A percentile compares a stretch with the other conserved stretches of the same genome.
phyloP scores from a whole-genome alignment of 2,797 vertebrate species.

The Bufotes viridis region DNA sequence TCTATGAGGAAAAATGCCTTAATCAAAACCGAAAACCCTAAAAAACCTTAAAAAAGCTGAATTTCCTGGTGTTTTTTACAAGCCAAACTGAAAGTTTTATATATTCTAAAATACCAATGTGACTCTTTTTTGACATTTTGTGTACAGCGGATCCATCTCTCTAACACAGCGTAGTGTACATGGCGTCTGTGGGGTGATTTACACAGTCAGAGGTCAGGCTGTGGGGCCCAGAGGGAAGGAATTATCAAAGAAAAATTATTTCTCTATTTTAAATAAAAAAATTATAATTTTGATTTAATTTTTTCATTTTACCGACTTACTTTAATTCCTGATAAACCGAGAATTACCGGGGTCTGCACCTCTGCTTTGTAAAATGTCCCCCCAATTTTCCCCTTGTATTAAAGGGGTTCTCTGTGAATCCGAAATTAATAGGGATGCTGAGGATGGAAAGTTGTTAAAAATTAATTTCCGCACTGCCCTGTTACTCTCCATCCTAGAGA shows the following conservation, averaged over 20 bases:
- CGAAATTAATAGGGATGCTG: neutral
- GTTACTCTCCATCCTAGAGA: neutral
- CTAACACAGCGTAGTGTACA: neutral
- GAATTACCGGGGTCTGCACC: neutral
- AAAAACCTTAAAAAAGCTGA: too few species aligned
- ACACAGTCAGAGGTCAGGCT: neutral
- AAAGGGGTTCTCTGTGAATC: neutral
- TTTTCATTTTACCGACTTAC: too few species aligned
- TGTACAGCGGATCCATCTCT: conserved; percentile 21
- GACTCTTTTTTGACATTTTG: neutral
- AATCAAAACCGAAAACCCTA: too few species aligned
- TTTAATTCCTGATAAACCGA: neutral
- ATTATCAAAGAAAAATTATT: neutral
- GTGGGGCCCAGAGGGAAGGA: neutral
- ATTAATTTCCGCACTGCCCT: neutral
- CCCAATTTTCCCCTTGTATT: neutral
- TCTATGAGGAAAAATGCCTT: too few species aligned
- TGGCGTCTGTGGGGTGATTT: neutral
- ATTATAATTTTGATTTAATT: too few species aligned
- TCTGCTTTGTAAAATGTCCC: neutral
- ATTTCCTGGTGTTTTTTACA: too few species aligned
- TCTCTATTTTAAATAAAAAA: neutral
- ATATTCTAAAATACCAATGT: neutral
- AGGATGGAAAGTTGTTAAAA: too few species aligned
- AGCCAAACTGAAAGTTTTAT: neutral